Percentiles rank a stretch among this genome's conserved stretches.
Conservation (phyloP, 2,113 vertebrate genomes). For the Dascyllus trimaculatus region DNA sequence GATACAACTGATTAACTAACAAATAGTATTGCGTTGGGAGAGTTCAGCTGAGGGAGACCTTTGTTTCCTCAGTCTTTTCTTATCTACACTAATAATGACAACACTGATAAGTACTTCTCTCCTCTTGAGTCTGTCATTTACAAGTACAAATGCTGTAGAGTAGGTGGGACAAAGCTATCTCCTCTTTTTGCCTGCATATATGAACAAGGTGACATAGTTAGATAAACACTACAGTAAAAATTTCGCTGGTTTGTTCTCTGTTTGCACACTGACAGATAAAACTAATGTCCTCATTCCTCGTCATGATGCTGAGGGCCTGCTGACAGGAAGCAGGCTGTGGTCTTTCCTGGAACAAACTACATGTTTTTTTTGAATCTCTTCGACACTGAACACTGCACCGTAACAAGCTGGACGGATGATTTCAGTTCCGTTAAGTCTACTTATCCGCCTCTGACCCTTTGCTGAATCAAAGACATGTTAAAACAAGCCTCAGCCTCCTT, state of each 20-base stretch:
- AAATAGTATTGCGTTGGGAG: neutral
- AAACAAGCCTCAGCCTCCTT: neutral
- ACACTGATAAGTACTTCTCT: too few species aligned
- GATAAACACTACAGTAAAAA: neutral
- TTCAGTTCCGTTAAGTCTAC: too few species aligned
- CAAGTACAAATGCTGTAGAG: too few species aligned
- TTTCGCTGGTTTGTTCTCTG: neutral
- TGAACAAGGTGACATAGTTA: neutral
- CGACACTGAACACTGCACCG: neutral
- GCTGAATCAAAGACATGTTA: neutral
- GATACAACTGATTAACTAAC: neutral
- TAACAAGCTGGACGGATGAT: neutral
- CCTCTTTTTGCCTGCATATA: neutral
- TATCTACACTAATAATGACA: neutral
- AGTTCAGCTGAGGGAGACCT: neutral
- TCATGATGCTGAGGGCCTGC: neutral
- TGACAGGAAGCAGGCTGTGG: neutral
- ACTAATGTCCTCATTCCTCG: neutral
- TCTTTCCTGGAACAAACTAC: too few species aligned
- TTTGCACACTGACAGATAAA: neutral
- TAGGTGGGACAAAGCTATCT: neutral
- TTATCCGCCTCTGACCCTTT: too few species aligned
- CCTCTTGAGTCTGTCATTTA: too few species aligned
- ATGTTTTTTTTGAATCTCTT: neutral
- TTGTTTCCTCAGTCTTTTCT: neutral